Conservation (phyloP, 2,888 invertebrate genomes). For the Polydrusus cervinus region DNA sequence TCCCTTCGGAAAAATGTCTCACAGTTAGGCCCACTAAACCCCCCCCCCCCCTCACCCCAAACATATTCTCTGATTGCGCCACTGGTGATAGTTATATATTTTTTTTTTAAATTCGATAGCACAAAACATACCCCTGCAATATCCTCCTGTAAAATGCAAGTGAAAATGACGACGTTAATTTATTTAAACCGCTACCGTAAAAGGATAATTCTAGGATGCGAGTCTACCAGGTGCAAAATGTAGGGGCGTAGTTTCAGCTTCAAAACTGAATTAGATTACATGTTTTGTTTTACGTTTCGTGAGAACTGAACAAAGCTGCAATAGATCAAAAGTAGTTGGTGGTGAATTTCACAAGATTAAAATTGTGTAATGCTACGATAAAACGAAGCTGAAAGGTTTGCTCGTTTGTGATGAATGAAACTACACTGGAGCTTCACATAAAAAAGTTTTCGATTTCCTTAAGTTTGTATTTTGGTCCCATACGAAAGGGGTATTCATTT, state of each 20-base stretch:
- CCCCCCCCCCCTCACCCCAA: no score
- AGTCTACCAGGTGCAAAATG: slow-evolving; percentile 37
- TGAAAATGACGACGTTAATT: slow-evolving; percentile 31
- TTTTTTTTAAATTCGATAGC: no score
- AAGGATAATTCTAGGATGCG: slow-evolving; percentile 41
- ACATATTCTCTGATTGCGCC: no score
- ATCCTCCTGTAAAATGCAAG: slow-evolving; percentile 5
- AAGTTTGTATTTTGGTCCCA: no score
- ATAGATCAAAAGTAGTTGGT: slow-evolving; percentile 41
- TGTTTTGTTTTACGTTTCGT: slow-evolving; percentile 46
- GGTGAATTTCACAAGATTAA: slow-evolving; percentile 31
- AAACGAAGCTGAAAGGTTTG: no score
- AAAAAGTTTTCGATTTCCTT: background rate
- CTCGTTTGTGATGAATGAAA: no score
- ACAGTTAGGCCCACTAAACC: no score
- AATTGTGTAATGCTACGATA: background rate
- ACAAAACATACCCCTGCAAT: background rate
- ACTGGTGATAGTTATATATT: no score
- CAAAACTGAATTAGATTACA: slow-evolving; percentile 47
- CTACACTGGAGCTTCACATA: no score
- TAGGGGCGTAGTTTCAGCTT: slow-evolving; percentile 36
- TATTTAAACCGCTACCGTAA: slow-evolving; percentile 17
- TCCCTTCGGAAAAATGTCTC: no score
- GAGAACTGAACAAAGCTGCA: slow-evolving; percentile 38
- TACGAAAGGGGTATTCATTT: no score